Evolutionary conservation across 2,113 vertebrate species (phyloP), one percentile per base, ranked within the genome.

Genomic region (Gymnarchus niloticus): DNA sequence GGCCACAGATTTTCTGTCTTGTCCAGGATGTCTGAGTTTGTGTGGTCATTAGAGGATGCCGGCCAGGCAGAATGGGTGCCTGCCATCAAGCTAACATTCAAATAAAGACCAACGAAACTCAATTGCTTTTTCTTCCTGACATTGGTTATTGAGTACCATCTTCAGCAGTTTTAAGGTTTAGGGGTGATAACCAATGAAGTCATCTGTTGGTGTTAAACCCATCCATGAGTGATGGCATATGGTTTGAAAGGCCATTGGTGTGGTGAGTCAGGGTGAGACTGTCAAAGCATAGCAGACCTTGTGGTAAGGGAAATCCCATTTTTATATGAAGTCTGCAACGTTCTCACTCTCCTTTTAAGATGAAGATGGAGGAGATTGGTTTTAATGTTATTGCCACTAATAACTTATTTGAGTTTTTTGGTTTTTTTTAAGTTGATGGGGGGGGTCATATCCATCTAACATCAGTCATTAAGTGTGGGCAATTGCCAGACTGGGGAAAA

Each of bases 341-440:
- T n/a, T n/a, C n/a, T n/a, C n/a, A n/a, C n/a, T n/a, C n/a, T 73
- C 41, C 33, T 33, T 73, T 69, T 57, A 51, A 84, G 57, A 21
- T 6, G n/a, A n/a, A 19, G 14, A 73, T 5, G 19, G 41, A 69
- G 33, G 12, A 19, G 12, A 69, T 33, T 69, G 61, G 25, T 65
- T 65, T n/a, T 69, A 33, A 19, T 8, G 87, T 88, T 51, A 19
- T 59, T 89, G 88, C 90, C 92, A 90, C 91, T 91, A 91, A 90
- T 92, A 92, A 93, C 86, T 92, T 93, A 91, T 92, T 92, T 88
- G 65, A 73, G 12, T 17, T 3, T 91, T 88, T 69, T 3, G 9
- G 44, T 81, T 86, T 56, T 84, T 84, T 89, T 85, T 87, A 83
- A 73, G 56, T 83, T 54, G 28, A 81, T 52, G n/a, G 5, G n/a